phyloP scores from a whole-genome alignment of 1,140 invertebrate genomes.

The Idris sp. region DNA sequence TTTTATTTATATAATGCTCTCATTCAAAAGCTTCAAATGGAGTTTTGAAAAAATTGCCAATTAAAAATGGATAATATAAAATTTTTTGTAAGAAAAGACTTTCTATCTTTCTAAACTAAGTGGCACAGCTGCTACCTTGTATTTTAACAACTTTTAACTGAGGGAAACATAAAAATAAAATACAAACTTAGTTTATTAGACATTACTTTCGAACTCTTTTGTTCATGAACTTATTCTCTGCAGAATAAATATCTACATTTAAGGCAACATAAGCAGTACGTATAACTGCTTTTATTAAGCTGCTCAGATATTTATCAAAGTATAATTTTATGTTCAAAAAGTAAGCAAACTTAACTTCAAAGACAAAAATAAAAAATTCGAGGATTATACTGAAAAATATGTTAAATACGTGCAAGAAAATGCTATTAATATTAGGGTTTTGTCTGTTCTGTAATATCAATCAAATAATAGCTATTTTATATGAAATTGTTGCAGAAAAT shows the following conservation, averaged over 20 bases:
- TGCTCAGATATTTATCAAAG: too few relatives aligned
- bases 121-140: not conserved
- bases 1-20: too few relatives aligned
- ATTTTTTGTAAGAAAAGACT: constrained; percentile 2
- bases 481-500: constrained; percentile 36
- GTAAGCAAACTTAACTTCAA: not conserved
- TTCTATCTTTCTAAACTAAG: constrained; percentile 10
- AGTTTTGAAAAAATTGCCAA: too few relatives aligned
- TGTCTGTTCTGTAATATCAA: too few relatives aligned
- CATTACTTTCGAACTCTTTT: constrained; percentile 18
- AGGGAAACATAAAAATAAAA: constrained; percentile 6
- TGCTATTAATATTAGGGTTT: constrained; percentile 1
- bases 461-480: constrained; percentile 17
- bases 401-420: not conserved
- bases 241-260: constrained; percentile 1
- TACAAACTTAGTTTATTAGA: constrained; percentile 15
- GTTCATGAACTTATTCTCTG: constrained; percentile 2
- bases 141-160: constrained; percentile 5
- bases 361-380: not conserved
- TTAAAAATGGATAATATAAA: constrained; percentile 13
- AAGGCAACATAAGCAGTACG: not conserved
- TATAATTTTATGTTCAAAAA: not conserved
- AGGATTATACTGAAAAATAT: too few relatives aligned
- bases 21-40: too few relatives aligned
- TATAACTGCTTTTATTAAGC: not conserved